Percentiles rank a stretch among this genome's conserved stretches.
These are phyloP conservation scores for Epizoanthus scotinus DNA, from an alignment of 92 coral and sea anemone species.

Conservation along the genomic window DNA sequence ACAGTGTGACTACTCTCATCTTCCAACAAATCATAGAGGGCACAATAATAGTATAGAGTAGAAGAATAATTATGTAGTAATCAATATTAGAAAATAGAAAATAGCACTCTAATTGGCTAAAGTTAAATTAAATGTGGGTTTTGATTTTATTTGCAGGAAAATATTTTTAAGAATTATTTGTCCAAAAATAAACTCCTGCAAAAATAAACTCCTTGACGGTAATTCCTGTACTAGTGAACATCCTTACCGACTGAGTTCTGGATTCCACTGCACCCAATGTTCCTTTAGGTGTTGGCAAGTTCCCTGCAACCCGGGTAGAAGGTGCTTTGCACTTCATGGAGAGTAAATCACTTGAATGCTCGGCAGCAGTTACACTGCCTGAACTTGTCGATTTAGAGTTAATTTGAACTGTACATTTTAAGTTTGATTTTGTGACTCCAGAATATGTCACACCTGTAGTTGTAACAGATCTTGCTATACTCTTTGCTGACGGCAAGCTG, in stretches of 20 bases:
- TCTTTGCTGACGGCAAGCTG: conserved; percentile 24
- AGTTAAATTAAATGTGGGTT: no score
- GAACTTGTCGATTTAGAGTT: conserved; percentile 23
- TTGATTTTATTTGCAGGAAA: no score
- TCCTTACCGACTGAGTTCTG: not conserved
- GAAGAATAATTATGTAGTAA: no score
- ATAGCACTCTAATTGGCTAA: no score
- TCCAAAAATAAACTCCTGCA: no score
- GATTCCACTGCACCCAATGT: not conserved
- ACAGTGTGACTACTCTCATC: no score
- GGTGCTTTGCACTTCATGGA: not conserved
- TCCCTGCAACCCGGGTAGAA: not conserved
- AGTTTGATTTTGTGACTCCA: conserved; percentile 54
- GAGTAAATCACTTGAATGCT: not conserved
- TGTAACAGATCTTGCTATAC: not conserved
- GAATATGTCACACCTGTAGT: conserved; percentile 47
- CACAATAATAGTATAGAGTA: no score
- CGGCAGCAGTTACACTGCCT: not conserved
- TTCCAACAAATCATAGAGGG: no score
- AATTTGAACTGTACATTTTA: conserved; percentile 1
- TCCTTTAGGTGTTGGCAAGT: not conserved
- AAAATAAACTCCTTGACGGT: no score
- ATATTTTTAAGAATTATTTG: no score
- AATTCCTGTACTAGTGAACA: no score
- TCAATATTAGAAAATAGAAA: no score